Conservation (phyloP, 2,888 invertebrate genomes). For the Lycocerus yunnanus region DNA sequence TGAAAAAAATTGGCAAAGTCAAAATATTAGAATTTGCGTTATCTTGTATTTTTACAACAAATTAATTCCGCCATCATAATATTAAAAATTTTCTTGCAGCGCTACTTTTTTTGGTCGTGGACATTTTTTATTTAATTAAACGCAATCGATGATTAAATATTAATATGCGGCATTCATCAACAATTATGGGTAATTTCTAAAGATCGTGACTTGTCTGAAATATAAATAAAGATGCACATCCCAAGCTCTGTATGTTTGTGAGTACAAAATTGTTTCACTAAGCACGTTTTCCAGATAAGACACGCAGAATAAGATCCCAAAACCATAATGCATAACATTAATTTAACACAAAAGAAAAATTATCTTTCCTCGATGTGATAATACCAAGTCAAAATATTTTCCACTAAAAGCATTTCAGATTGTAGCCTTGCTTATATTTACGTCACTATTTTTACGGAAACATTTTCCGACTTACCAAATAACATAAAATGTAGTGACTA, state of each 20-base stretch:
- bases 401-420: neutral
- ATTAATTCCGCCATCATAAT: neutral
- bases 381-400: neutral
- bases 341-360: neutral
- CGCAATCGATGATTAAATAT: neutral
- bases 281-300: slow-evolving; percentile 1
- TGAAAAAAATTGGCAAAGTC: neutral
- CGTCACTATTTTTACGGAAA: neutral
- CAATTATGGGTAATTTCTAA: neutral
- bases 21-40: neutral
- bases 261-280: neutral
- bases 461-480: neutral
- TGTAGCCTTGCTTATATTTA: neutral
- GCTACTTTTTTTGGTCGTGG: neutral
- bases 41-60: neutral
- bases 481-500: slow-evolving; percentile 8
- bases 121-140: neutral
- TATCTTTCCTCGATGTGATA: neutral
- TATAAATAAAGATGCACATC: neutral
- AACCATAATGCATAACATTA: neutral
- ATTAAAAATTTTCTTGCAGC: neutral
- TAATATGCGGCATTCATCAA: neutral
- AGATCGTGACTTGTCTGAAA: slow-evolving; percentile 1
- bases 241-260: neutral
- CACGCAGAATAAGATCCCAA: slow-evolving; percentile 2